Evolutionary conservation across 2,113 vertebrate species (phyloP), one percentile per base, ranked within the genome.

Genomic region (Siphamia tubifer): DNA sequence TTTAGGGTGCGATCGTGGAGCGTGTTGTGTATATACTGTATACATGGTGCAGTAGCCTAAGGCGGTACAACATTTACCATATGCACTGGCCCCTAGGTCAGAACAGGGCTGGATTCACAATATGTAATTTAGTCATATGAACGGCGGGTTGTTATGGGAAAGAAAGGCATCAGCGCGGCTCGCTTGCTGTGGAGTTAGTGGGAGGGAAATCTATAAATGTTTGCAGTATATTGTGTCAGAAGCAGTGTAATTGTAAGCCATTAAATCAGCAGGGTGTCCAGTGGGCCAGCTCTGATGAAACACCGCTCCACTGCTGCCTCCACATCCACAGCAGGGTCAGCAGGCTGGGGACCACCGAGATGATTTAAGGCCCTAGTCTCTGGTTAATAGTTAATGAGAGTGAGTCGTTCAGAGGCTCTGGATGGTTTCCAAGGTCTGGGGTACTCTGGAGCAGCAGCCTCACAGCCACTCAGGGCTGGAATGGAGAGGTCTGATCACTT

Each of bases 341-440:
- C 58, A 60, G 68, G 67, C 82, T 44, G 74, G 75, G 79, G 80
- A 84, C 64, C 83, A 40, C 68, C 57, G 8, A 24, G 77, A 74
- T 84, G 82, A 84, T 84, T 86, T 84, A 88, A 79, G 69, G 77
- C 61, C 64, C 12, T 54, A 60, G 79, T 70, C 31, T 55, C 83
- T 73, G 79, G 66, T 86, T 86, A 83, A 84, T 80, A 81, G 67
- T 83, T 86, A 83, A 87, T 87, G 79, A 86, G 83, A 74, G 74
- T 40, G 69, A 73, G 70, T 70, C 57, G 67, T 72, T 68, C 45
- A 27, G 71, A 42, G 64, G 58, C 70, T 62, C 61, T 67, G 54
- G 73, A 62, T 12, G 73, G 32, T 57, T 76, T 73, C 81, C 75
- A 54, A 71, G 49, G 65, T 57, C 79, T 3, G 40, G 45, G 53